phyloP scores from a whole-genome alignment of 2,797 vertebrate genomes.

The Crax fasciolata region DNA sequence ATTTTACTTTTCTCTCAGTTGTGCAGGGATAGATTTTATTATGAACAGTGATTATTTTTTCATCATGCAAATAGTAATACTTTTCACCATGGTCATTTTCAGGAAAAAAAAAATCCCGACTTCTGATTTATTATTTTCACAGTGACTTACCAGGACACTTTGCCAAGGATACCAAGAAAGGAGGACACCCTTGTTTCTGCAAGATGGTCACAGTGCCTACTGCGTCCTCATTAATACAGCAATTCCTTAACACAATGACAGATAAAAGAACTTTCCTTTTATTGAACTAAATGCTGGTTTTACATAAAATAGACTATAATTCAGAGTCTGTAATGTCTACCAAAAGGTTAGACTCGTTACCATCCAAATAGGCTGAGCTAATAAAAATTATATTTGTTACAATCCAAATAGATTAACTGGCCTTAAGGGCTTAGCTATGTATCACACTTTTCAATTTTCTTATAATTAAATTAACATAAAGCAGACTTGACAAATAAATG shows the following conservation, averaged over 20 bases:
- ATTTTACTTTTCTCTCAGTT: neutral
- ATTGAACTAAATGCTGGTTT: conserved; percentile 82
- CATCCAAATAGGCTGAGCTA: conserved; percentile 84
- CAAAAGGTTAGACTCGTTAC: conserved; percentile 85
- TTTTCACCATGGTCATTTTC: conserved; percentile 34
- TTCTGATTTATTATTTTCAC: conserved; percentile 32
- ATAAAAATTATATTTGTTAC: conserved; percentile 88
- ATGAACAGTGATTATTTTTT: neutral
- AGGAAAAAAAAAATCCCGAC: neutral
- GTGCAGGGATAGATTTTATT: neutral
- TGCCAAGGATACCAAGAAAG: conserved; percentile 32
- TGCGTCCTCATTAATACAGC: conserved; percentile 73
- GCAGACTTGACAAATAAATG: conserved; percentile 85
- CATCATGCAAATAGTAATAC: neutral
- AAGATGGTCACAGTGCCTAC: conserved; percentile 59
- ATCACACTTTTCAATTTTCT: conserved; percentile 85
- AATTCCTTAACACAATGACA: conserved; percentile 78
- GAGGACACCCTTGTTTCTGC: conserved; percentile 15
- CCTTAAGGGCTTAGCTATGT: conserved; percentile 86
- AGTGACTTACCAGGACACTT: conserved; percentile 23
- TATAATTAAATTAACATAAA: conserved; percentile 88
- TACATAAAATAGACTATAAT: conserved; percentile 84
- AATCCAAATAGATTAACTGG: conserved; percentile 87
- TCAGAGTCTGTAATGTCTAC: conserved; percentile 83
- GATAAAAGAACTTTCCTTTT: conserved; percentile 82